Base-by-base conservation (phyloP, 2,113 vertebrate species). In the Dipodomys spectabilis region DNA sequence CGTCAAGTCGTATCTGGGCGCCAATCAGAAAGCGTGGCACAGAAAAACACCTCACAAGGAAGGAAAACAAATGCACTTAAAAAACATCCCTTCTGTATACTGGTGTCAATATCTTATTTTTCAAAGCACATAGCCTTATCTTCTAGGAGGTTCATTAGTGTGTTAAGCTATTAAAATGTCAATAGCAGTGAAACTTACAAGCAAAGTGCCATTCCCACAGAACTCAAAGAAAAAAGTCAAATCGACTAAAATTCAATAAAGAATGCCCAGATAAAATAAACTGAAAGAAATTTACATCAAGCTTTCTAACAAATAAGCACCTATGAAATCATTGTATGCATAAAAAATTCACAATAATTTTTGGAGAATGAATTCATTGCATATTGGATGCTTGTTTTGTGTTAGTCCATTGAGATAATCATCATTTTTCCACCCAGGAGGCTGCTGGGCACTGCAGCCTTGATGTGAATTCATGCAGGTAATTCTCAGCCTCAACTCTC, bases 161-260 rank as follows among this genome's bases (percentile, higher is more conserved):
- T 82, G 75, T 92, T 94, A 95, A 95, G 78, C 77, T 80, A 96
- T 94, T 80, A 94, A 95, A 95, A 92, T 97, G 90, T 93, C 93
- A 96, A 90, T 94, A 75, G 95, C 82, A 96, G 39, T 92, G 82
- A 95, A 96, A 92, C 65, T 92, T 92, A 94, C 67, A 95, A 95
- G 79, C 69, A 93, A 95, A 95, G 95, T 91, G 79, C 28, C 35
- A 89, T 88, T 83, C 75, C 91, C 30, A 88, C 1, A 83, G 20
- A 93, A 88, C 12, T 57, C 39, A 57, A 57, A 49, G 49, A 79
- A 77, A 93, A 93, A 94, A 95, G 95, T 86, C 44, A 94, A 92
- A 90, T 95, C 65, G 88, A 93, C 30, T 83, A 68, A 90, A 95
- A 92, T 92, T 87, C 80, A 97, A 92, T 92, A 90, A 90, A 95